These are phyloP conservation scores for Salvelinus alpinus DNA, from an alignment of 2,113 vertebrate genomes.

Conservation along the genomic window DNA sequence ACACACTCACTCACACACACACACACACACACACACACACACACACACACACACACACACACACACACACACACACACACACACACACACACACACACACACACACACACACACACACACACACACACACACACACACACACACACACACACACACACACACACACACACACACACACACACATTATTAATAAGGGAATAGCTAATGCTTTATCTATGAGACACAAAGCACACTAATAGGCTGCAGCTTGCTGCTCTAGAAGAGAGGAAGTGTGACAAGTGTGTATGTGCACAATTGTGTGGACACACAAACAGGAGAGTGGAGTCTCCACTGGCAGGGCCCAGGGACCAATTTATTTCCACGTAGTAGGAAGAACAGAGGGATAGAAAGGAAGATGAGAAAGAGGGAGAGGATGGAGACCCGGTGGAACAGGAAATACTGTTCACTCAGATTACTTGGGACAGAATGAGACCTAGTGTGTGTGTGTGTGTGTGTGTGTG, in stretches of 20 bases:
- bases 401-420: conserved; percentile 26
- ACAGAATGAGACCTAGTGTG: conserved; percentile 29
- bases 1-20: conserved; percentile 12
- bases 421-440: conserved; percentile 41
- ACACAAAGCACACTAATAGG: conserved; percentile 55
- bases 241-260: conserved; percentile 45
- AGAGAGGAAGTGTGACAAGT: conserved; percentile 23
- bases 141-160: no score
- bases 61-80: neutral
- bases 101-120: conserved; percentile 6
- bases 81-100: no score
- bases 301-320: conserved; percentile 6
- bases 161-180: neutral
- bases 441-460: conserved; percentile 45
- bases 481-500: no score
- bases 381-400: conserved; percentile 36
- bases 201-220: conserved; percentile 59
- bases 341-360: conserved; percentile 78
- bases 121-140: neutral
- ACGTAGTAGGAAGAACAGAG: conserved; percentile 63
- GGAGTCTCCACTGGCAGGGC: conserved; percentile 39
- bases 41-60: no score
- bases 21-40: no score
- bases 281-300: conserved; percentile 18
- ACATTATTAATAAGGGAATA: conserved; percentile 57